Percentiles rank a stretch among this genome's conserved stretches.
These are phyloP conservation scores for Drosophila virilis DNA, from an alignment of 1,140 invertebrate species.

Conservation along the genomic window DNA sequence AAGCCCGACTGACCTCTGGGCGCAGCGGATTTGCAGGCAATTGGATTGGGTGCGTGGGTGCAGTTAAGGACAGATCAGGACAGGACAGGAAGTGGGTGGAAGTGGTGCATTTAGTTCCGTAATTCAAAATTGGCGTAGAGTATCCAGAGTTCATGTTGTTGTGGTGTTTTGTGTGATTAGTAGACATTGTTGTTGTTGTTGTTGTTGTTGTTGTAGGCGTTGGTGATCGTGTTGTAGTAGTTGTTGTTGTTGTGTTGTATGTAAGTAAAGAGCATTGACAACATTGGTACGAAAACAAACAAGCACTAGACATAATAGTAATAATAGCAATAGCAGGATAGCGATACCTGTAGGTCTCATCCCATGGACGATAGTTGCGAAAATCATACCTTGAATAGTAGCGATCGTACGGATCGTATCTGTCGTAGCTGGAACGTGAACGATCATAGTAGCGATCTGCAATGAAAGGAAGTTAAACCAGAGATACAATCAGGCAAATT, in stretches of 20 bases:
- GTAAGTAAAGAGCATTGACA: conserved; percentile 64
- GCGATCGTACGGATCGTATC: conserved; percentile 80
- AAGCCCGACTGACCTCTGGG: conserved; percentile 81
- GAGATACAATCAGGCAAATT: too few relatives aligned
- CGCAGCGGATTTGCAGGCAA: background rate
- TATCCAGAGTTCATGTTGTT: conserved; percentile 63
- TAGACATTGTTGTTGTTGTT: conserved; percentile 41
- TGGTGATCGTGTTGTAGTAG: conserved; percentile 26
- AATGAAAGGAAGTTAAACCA: background rate
- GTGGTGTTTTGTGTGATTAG: conserved; percentile 34
- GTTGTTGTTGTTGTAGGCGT: conserved; percentile 33
- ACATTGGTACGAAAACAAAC: conserved; percentile 28
- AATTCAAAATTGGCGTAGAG: conserved; percentile 35
- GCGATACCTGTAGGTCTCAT: conserved; percentile 84
- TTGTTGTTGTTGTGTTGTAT: conserved; percentile 65
- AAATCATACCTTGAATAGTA: conserved; percentile 84
- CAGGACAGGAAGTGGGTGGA: conserved; percentile 33
- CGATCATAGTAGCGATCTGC: conserved; percentile 81
- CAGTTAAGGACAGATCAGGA: conserved; percentile 38
- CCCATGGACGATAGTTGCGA: conserved; percentile 84
- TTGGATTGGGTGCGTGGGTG: conserved; percentile 33
- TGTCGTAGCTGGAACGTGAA: conserved; percentile 63
- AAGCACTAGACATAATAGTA: conserved; percentile 10
- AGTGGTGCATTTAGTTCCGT: conserved; percentile 58
- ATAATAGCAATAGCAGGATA: conserved; percentile 37